These are phyloP conservation scores for Coenonympha glycerion DNA, from an alignment of 2,888 invertebrate species.

Conservation along the genomic window DNA sequence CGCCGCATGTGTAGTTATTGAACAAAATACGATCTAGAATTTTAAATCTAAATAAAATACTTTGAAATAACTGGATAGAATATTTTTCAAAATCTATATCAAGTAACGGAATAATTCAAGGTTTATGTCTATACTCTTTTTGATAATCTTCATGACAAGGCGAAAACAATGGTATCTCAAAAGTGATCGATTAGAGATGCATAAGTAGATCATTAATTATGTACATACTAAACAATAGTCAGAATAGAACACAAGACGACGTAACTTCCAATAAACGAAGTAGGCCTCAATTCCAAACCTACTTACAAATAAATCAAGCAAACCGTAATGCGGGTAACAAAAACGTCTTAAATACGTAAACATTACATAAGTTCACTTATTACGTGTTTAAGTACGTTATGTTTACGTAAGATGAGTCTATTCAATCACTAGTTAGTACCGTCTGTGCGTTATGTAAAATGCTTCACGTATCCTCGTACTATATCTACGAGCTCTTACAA, in stretches of 20 bases:
- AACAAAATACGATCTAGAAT: no score
- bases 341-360: conserved; percentile 37
- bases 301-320: conserved; percentile 7
- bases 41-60: no score
- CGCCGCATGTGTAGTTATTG: no score
- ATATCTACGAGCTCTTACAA: conserved; percentile 18
- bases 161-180: no score
- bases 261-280: background rate
- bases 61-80: no score
- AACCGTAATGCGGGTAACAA: conserved; percentile 14
- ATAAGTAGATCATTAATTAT: no score
- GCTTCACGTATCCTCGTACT: conserved; percentile 31
- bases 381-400: conserved; percentile 57
- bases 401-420: conserved; percentile 68
- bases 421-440: conserved; percentile 59
- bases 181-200: no score
- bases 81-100: no score
- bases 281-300: background rate
- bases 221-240: no score
- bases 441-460: conserved; percentile 59
- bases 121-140: no score
- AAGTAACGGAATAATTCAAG: no score
- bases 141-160: no score
- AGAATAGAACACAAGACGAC: background rate
- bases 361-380: conserved; percentile 51